Percentiles rank a stretch among this genome's conserved stretches.
These are phyloP conservation scores for Tenthredo mesomela DNA, from an alignment of 2,888 invertebrate species.

Conservation along the genomic window DNA sequence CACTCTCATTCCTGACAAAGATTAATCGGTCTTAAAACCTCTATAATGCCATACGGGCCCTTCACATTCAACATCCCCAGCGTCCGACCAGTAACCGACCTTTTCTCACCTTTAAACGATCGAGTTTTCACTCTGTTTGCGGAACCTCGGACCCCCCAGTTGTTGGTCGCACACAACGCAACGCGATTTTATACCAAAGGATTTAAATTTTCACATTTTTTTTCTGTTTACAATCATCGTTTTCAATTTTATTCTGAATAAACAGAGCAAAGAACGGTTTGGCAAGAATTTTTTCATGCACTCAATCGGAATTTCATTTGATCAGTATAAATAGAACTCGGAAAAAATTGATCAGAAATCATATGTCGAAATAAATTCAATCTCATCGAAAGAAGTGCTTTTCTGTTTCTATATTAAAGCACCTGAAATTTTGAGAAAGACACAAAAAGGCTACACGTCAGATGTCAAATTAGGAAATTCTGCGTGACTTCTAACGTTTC, in stretches of 20 bases:
- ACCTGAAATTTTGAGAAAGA: not conserved
- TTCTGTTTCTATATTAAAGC: not conserved
- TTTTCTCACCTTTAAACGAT: slow-evolving; percentile 22
- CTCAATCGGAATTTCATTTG: not conserved
- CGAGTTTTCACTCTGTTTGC: slow-evolving; percentile 23
- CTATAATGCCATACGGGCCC: not conserved
- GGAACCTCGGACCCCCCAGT: not conserved
- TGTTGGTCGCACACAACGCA: not conserved
- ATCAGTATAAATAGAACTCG: not conserved
- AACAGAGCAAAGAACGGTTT: not conserved
- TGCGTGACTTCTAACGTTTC: not conserved
- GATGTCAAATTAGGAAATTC: not conserved
- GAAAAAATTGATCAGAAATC: not conserved
- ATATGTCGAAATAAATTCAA: not conserved
- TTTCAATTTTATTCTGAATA: not conserved
- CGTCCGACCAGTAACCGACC: not conserved
- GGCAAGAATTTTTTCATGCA: not conserved
- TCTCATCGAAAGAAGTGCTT: not conserved
- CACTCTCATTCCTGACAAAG: slow-evolving; percentile 33
- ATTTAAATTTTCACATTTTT: not conserved
- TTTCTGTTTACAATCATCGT: not conserved
- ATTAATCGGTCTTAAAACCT: slow-evolving; percentile 49
- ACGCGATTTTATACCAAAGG: not conserved
- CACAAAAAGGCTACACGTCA: not conserved
- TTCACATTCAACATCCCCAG: not conserved